These are phyloP conservation scores for Liolophura sinensis DNA, from an alignment of 1,140 invertebrate species.

Conservation along the genomic window DNA sequence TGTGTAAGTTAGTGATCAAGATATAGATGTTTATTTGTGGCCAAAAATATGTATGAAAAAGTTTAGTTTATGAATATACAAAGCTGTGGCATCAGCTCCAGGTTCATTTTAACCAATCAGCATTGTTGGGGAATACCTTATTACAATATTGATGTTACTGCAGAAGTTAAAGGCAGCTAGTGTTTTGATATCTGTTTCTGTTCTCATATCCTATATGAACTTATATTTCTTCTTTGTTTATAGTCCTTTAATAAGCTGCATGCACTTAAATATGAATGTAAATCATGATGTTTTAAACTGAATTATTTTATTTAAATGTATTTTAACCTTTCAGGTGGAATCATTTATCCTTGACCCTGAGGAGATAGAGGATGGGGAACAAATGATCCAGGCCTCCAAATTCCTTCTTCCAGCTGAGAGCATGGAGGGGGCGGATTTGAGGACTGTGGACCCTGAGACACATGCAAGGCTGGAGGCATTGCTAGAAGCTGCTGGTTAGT, in stretches of 20 bases:
- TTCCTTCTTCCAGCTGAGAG: slow-evolving; percentile 73
- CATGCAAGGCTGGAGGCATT: slow-evolving; percentile 85
- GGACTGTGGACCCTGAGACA: slow-evolving; percentile 81
- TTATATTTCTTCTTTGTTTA: neutral
- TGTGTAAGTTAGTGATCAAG: too few species aligned
- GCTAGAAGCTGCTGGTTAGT: slow-evolving; percentile 82
- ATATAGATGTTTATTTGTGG: too few species aligned
- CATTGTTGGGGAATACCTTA: too few species aligned
- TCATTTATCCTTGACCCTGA: slow-evolving; percentile 61
- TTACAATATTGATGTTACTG: neutral
- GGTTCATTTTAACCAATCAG: too few species aligned
- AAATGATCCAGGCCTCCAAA: slow-evolving; percentile 73
- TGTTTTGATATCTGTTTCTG: neutral
- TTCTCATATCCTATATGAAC: too few species aligned
- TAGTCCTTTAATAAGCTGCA: neutral
- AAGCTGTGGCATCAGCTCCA: too few species aligned
- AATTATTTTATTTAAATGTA: slow-evolving; percentile 5
- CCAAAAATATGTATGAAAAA: too few species aligned
- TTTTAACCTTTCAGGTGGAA: slow-evolving; percentile 61
- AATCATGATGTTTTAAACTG: neutral
- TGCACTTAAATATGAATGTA: neutral
- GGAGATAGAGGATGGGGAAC: slow-evolving; percentile 67
- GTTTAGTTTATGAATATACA: too few species aligned
- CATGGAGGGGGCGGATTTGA: slow-evolving; percentile 69
- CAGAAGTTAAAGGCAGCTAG: neutral